Conservation (phyloP, 2,888 invertebrate genomes). For the Poecilus cupreus region DNA sequence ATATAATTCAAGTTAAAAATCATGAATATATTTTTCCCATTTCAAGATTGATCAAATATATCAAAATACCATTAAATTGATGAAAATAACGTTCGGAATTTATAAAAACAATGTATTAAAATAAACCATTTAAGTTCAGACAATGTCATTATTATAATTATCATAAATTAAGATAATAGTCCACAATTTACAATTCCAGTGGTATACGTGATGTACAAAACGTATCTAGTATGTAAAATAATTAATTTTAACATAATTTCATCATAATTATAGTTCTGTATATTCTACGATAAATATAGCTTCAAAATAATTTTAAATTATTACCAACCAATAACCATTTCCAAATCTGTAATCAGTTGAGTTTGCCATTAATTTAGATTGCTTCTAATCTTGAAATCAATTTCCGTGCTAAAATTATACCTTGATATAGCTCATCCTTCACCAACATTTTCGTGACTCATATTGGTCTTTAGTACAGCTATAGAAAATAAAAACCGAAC, state of each 20-base stretch:
- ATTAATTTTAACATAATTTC: neutral
- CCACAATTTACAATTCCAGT: neutral
- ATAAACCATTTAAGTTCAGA: too few relatives aligned
- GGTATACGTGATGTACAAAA: constrained; percentile 1
- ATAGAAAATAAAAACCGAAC: too few relatives aligned
- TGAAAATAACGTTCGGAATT: too few relatives aligned
- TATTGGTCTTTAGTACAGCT: neutral
- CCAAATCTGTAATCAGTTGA: neutral
- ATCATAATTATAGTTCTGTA: constrained; percentile 11
- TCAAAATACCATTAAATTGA: too few relatives aligned
- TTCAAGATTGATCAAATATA: too few relatives aligned
- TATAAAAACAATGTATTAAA: too few relatives aligned
- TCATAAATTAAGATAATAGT: neutral
- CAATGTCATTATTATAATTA: neutral
- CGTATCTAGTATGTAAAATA: constrained; percentile 6
- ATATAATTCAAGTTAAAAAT: too few relatives aligned
- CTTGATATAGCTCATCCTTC: constrained; percentile 12
- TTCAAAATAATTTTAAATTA: neutral
- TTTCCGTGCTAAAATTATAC: constrained; percentile 11
- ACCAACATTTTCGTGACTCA: neutral
- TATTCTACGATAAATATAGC: too few relatives aligned
- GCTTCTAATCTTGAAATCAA: constrained; percentile 34
- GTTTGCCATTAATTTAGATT: constrained; percentile 17
- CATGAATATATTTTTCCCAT: too few relatives aligned
- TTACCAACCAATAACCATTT: neutral